Evolutionary conservation across 2,888 invertebrate species (phyloP).

Genomic region (Ectemnius continuus): DNA sequence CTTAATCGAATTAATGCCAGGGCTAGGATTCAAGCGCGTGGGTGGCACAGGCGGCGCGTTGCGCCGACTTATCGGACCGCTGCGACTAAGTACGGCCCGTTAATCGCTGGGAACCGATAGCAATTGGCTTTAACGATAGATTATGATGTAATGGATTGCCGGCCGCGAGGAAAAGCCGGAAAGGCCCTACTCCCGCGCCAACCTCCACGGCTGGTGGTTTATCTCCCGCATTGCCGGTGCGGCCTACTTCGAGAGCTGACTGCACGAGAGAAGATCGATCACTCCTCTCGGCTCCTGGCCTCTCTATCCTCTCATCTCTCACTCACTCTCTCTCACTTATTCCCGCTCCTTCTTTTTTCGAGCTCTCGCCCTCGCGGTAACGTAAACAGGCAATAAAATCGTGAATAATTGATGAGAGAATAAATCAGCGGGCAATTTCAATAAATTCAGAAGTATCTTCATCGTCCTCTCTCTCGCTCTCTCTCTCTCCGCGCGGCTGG

Average conservation of each 20-base stretch:
- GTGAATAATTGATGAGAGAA: conserved; percentile 9
- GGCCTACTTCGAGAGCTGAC: conserved; percentile 2
- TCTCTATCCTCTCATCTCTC: not conserved
- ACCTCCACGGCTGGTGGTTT: not conserved
- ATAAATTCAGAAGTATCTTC: conserved; percentile 9
- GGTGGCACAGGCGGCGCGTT: not conserved
- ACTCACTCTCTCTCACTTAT: not conserved
- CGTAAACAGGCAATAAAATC: conserved; percentile 10
- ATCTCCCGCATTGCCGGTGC: conserved; percentile 7
- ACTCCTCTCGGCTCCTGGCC: conserved; percentile 3
- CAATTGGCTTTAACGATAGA: conserved; percentile 2
- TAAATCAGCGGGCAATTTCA: conserved; percentile 9
- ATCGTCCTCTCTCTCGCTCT: not conserved
- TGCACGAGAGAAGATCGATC: conserved; percentile 1
- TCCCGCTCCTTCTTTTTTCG: conserved; percentile 1
- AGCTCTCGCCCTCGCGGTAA: conserved; percentile 1
- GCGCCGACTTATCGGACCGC: not conserved
- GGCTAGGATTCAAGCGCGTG: conserved; percentile 19
- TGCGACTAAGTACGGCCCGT: not conserved
- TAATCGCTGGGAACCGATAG: conserved; percentile 7
- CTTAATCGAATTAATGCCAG: conserved; percentile 44
- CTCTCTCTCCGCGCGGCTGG: not conserved
- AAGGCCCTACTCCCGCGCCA: not conserved
- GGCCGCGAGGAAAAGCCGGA: conserved; percentile 5
- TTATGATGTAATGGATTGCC: conserved; percentile 6